A percentile compares a stretch with the other conserved stretches of the same genome.
phyloP scores from a whole-genome alignment of 2,113 vertebrate species.

The Miniopterus natalensis region DNA sequence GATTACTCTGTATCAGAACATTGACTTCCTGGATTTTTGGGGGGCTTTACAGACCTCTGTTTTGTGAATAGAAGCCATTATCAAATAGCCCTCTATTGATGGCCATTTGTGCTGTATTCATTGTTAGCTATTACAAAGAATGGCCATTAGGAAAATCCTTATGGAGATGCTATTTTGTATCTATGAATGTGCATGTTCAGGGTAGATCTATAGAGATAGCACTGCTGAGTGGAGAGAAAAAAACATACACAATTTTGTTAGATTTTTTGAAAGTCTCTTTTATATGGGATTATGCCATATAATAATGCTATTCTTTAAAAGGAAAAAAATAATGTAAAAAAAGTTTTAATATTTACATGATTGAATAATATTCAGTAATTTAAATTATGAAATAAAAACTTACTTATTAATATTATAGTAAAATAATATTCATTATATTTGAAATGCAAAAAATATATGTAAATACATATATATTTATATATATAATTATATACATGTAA shows the following conservation, averaged over 20 bases:
- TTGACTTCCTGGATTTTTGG: neutral
- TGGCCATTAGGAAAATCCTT: neutral
- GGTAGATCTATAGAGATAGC: neutral
- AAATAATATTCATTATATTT: neutral
- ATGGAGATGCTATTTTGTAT: neutral
- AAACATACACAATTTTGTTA: neutral
- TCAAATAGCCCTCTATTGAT: neutral
- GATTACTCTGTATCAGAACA: neutral
- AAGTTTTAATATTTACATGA: neutral
- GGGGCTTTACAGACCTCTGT: neutral
- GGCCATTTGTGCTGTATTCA: neutral
- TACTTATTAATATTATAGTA: neutral
- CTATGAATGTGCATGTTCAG: neutral
- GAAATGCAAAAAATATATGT: neutral
- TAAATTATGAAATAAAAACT: neutral
- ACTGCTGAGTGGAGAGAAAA: neutral
- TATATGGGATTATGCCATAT: neutral
- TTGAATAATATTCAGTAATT: neutral
- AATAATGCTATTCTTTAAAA: neutral
- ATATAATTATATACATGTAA: neutral
- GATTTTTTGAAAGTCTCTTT: neutral
- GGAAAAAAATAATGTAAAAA: neutral
- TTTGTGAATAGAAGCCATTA: neutral
- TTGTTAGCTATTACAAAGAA: neutral
- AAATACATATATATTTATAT: neutral